A percentile compares a stretch with the other conserved stretches of the same genome.
Evolutionary conservation across 1,140 invertebrate species (phyloP).

Genomic region (Dendrolimus punctatus): DNA sequence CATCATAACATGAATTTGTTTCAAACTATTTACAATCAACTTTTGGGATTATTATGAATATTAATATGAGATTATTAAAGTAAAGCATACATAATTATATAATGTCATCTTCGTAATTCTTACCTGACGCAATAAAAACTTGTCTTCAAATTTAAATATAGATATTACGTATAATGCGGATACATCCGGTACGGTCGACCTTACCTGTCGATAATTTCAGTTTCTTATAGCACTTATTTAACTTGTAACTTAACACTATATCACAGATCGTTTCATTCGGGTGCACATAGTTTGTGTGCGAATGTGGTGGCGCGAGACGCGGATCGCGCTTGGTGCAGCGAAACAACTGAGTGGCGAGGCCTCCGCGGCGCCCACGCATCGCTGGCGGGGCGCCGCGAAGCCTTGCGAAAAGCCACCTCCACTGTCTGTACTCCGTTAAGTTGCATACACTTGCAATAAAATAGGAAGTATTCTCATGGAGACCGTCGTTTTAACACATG

Average conservation of each 20-base stretch:
- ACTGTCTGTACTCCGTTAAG: constrained; percentile 5
- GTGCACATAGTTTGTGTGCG: constrained; percentile 41
- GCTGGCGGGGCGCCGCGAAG: constrained; percentile 51
- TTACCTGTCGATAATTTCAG: constrained; percentile 20
- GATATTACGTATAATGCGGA: constrained; percentile 17
- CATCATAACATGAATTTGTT: no score
- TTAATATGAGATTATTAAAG: no score
- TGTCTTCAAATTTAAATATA: constrained; percentile 14
- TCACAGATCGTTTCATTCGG: constrained; percentile 59
- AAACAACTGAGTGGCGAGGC: constrained; percentile 28
- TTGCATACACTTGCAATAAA: no score
- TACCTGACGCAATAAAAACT: neutral
- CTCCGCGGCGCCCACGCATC: constrained; percentile 26
- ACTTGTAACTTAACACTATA: constrained; percentile 58
- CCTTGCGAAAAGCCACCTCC: constrained; percentile 58
- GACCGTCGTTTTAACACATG: no score
- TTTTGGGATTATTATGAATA: no score
- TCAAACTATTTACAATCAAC: no score
- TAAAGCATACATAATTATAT: no score
- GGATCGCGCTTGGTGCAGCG: constrained; percentile 32
- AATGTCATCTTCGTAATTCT: no score
- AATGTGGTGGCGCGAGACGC: constrained; percentile 19
- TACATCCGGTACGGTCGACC: constrained; percentile 9
- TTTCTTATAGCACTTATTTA: constrained; percentile 25
- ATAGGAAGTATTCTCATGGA: no score